Evolutionary conservation across 2,113 vertebrate genomes (phyloP).

Genomic region (Pluvianellus socialis): DNA sequence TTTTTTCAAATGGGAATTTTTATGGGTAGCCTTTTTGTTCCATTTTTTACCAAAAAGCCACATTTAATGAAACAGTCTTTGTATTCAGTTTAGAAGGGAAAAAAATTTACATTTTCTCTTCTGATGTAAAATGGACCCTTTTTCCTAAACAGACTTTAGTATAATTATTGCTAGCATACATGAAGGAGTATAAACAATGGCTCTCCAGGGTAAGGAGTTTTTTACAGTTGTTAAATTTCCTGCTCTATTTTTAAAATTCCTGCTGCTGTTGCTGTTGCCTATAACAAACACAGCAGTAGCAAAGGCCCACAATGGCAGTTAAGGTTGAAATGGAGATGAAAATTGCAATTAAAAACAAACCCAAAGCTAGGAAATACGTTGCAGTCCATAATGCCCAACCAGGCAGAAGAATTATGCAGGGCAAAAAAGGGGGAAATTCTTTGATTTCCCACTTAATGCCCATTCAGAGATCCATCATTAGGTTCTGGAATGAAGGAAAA

Average conservation of each 20-base stretch:
- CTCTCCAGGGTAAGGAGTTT: neutral
- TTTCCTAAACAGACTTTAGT: slow-evolving; percentile 1
- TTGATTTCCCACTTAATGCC: neutral
- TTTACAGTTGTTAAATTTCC: slow-evolving; percentile 26
- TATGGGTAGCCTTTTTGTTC: slow-evolving; percentile 38
- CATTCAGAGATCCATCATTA: neutral
- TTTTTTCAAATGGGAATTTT: slow-evolving; percentile 23
- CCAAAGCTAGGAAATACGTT: neutral
- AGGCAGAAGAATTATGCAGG: neutral
- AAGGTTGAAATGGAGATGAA: neutral
- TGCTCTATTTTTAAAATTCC: slow-evolving; percentile 38
- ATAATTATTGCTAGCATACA: slow-evolving; percentile 38
- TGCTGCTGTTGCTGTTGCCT: neutral
- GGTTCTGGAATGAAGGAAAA: neutral
- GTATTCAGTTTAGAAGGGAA: neutral
- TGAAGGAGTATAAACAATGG: slow-evolving; percentile 27
- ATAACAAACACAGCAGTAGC: slow-evolving; percentile 6
- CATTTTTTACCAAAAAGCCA: slow-evolving; percentile 15
- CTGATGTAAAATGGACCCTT: neutral
- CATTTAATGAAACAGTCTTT: slow-evolving; percentile 42
- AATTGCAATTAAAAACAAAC: neutral
- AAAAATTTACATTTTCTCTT: slow-evolving; percentile 13
- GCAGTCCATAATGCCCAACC: neutral
- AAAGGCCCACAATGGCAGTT: slow-evolving; percentile 1
- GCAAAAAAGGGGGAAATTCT: neutral